Percentiles rank a stretch among this genome's conserved stretches.
Conservation (phyloP, 2,888 invertebrate species). For the Choristoneura rosaceana region DNA sequence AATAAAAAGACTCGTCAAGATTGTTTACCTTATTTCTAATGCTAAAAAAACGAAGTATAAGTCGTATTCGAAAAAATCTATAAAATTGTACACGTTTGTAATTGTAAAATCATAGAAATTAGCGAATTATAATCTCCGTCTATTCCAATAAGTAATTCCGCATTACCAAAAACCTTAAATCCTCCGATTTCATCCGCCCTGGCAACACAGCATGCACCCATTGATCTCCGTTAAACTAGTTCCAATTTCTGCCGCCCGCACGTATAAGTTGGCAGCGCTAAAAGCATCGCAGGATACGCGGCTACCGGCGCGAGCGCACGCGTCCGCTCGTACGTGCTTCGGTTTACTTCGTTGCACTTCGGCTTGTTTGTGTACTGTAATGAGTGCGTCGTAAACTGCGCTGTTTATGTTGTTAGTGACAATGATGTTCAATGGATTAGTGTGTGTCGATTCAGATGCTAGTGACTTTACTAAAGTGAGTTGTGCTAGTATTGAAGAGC, state of each 20-base stretch:
- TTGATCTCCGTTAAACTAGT: background rate
- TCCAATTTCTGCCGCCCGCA: slow-evolving; percentile 13
- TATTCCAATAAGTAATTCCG: background rate
- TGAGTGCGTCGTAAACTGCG: slow-evolving; percentile 19
- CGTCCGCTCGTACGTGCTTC: slow-evolving; percentile 4
- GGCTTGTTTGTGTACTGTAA: slow-evolving; percentile 30
- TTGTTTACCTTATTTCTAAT: too few relatives aligned
- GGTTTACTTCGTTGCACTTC: slow-evolving; percentile 11
- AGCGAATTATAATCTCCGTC: too few relatives aligned
- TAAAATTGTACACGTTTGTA: too few relatives aligned
- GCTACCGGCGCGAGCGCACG: background rate
- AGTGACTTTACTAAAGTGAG: slow-evolving; percentile 77
- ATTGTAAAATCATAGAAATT: too few relatives aligned
- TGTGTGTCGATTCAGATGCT: slow-evolving; percentile 75
- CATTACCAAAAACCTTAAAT: background rate
- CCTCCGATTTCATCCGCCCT: background rate
- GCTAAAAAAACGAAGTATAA: too few relatives aligned
- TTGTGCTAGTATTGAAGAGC: slow-evolving; percentile 14
- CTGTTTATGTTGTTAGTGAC: slow-evolving; percentile 43
- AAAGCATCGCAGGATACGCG: slow-evolving; percentile 20
- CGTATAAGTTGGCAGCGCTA: background rate
- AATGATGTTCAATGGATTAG: slow-evolving; percentile 80
- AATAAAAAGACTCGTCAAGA: too few relatives aligned
- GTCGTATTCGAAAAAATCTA: too few relatives aligned
- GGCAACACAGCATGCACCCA: background rate